phyloP scores from a whole-genome alignment of 2,797 vertebrate species.

The Perodicticus potto region DNA sequence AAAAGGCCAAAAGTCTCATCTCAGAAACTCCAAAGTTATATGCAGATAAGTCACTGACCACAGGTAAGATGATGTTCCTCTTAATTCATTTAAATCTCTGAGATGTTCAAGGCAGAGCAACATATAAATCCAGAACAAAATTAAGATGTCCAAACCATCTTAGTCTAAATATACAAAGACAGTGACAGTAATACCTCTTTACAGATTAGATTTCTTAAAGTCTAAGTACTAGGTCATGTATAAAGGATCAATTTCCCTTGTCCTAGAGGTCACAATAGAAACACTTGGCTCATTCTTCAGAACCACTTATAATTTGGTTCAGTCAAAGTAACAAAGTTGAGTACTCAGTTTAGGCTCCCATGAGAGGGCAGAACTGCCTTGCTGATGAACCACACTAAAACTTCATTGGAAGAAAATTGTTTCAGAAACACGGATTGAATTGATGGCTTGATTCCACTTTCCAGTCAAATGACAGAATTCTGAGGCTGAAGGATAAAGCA shows the following conservation, averaged over 20 bases:
- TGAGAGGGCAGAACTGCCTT: background rate
- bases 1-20: background rate
- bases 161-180: constrained; percentile 34
- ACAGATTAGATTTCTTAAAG: constrained; percentile 43
- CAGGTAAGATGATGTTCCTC: background rate
- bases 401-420: constrained; percentile 21
- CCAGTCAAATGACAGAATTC: constrained; percentile 2
- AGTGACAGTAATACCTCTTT: background rate
- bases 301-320: background rate
- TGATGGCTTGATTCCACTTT: constrained; percentile 31
- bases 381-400: background rate
- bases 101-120: constrained; percentile 12
- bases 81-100: constrained; percentile 36
- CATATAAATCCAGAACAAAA: constrained; percentile 57
- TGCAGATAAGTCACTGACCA: constrained; percentile 9
- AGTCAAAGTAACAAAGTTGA: background rate
- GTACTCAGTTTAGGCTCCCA: background rate
- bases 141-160: constrained; percentile 42
- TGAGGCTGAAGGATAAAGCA: constrained; percentile 1
- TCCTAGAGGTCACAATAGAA: constrained; percentile 54
- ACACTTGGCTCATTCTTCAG: background rate
- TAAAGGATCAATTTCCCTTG: background rate
- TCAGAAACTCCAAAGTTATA: background rate
- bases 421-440: constrained; percentile 20
- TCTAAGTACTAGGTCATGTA: background rate